phyloP scores from a whole-genome alignment of 2,888 invertebrate genomes.

The Sesamia inferens region DNA sequence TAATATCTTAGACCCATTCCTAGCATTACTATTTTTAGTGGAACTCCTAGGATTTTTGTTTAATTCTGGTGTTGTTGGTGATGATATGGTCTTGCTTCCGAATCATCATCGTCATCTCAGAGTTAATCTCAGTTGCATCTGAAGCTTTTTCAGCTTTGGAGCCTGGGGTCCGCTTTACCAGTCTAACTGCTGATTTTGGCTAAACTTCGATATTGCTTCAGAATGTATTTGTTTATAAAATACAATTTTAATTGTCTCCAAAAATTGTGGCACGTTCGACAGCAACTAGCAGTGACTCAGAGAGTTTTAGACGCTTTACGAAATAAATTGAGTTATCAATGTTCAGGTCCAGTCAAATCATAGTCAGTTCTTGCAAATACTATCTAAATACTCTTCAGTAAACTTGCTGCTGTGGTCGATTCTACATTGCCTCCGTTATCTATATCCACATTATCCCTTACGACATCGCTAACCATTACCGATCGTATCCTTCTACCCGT shows the following conservation, averaged over 20 bases:
- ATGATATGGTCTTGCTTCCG: too few species aligned
- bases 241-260: background rate
- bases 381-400: background rate
- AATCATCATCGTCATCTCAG: too few species aligned
- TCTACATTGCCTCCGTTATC: background rate
- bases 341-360: background rate
- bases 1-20: background rate
- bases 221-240: background rate
- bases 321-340: too few species aligned
- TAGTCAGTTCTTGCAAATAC: background rate
- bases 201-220: background rate
- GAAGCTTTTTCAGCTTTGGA: too few species aligned
- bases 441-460: background rate
- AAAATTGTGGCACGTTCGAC: background rate
- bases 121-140: too few species aligned
- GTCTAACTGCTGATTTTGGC: too few species aligned
- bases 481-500: conserved; percentile 5
- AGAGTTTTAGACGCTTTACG: background rate
- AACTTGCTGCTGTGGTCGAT: background rate
- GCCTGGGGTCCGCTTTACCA: too few species aligned
- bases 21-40: background rate
- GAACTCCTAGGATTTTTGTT: background rate
- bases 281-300: background rate
- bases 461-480: conserved; percentile 1
- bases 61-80: background rate